Percentiles rank a stretch among this genome's conserved stretches.
Evolutionary conservation across 2,797 vertebrate species (phyloP).

Genomic region (Miichthys miiuy): DNA sequence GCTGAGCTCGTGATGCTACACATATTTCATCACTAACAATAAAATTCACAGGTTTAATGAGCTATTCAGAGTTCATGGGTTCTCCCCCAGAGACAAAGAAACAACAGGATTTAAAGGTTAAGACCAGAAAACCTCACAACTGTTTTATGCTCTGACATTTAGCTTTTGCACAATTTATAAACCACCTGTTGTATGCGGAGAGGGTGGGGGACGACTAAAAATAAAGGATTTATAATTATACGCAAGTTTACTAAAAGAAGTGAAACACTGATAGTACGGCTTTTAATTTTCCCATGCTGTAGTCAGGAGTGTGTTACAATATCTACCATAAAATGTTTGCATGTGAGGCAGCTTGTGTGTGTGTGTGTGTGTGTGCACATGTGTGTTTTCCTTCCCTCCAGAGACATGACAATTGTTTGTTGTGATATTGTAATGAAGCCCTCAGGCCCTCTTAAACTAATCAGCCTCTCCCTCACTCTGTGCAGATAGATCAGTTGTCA

Average conservation of each 20-base stretch:
- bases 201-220: neutral
- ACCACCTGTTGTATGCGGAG: slow-evolving; percentile 37
- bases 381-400: slow-evolving; percentile 58
- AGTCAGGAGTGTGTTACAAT: slow-evolving; percentile 24
- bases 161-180: neutral
- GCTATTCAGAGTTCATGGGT: slow-evolving; percentile 35
- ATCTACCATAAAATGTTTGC: slow-evolving; percentile 36
- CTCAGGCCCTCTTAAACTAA: slow-evolving; percentile 80
- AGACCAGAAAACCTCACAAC: slow-evolving; percentile 44
- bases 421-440: slow-evolving; percentile 84
- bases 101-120: slow-evolving; percentile 53
- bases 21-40: slow-evolving; percentile 60
- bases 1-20: slow-evolving; percentile 25
- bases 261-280: slow-evolving; percentile 20
- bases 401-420: slow-evolving; percentile 84
- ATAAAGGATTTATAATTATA: slow-evolving; percentile 6
- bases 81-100: slow-evolving; percentile 59
- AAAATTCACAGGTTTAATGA: slow-evolving; percentile 72
- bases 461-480: slow-evolving; percentile 65
- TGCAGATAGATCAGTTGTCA: slow-evolving; percentile 75
- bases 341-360: slow-evolving; percentile 18
- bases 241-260: slow-evolving; percentile 5
- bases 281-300: slow-evolving; percentile 48
- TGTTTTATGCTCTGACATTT: slow-evolving; percentile 24
- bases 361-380: slow-evolving; percentile 19